Base-by-base conservation (phyloP, 2,888 invertebrate species). In the Acrocera orbiculus region DNA sequence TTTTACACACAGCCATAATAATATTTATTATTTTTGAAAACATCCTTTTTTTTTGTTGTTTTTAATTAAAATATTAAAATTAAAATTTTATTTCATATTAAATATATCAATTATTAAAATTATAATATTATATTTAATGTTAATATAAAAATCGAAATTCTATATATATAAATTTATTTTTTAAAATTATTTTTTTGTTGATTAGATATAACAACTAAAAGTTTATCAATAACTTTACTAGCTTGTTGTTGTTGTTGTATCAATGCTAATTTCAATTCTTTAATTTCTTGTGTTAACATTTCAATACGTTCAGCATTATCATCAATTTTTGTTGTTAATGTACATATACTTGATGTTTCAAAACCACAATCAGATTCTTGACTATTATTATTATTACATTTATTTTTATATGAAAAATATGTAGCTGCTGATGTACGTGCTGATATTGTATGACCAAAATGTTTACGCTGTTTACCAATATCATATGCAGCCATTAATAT, bases 401-500 rank as follows among this genome's bases (percentile, higher is more conserved):
- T 64, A 44, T 63, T 74, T 47, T 71, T 73, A 45, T 70, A 70
- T 1, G 70, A 69, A 44, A 72, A 66, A 41, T 70, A 70, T 2
- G 73, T 70, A 2, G 69, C 69, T 14, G 68, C 69, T 5, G 70
- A 71, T 13, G 69, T 70, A 42, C 68, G 71, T 0, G 73, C 71
- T 4, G 76, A 73, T 42, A 75, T 69, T 1, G 76, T 76, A 46
- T 73, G 70, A 3, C 73, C 69, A 46, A 73, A 70, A 48, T 73
- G 66, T 50, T 78, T 80, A 27, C 78, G 64, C 59, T 73, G 71
- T 50, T 78, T 79, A 1, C 81, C 83, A 28, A 83, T 76, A 46
- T 82, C 79, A 49, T 82, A 77, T 8, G 83, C 83, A 2, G 77
- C 72, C 62, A 75, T 73, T 52, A 85, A 67, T 44, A 85, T 77